Conservation (phyloP, 2,888 invertebrate species). For the Tanaodytes sp. region DNA sequence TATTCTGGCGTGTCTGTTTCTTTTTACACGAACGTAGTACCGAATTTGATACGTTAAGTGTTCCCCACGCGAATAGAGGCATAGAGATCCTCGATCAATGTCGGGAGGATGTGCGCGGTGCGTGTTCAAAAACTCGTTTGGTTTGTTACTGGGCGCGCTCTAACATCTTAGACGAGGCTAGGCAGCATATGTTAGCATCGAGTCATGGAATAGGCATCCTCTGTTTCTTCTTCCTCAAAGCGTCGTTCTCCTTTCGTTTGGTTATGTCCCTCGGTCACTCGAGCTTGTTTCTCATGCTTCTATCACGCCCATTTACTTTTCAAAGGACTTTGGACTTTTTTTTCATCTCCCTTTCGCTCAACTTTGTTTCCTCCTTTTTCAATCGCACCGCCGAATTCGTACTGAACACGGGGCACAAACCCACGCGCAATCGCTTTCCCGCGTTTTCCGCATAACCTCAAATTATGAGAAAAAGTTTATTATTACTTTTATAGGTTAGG, state of each 20-base stretch:
- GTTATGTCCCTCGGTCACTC: constrained; percentile 29
- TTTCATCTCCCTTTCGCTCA: too few species aligned
- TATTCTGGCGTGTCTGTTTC: too few species aligned
- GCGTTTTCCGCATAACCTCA: too few species aligned
- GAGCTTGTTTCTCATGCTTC: constrained; percentile 43
- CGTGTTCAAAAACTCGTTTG: constrained; percentile 54
- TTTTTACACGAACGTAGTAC: too few species aligned
- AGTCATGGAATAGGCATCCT: constrained; percentile 44
- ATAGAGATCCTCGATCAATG: constrained; percentile 47
- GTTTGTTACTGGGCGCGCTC: constrained; percentile 44
- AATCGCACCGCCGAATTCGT: too few species aligned
- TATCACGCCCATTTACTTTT: constrained; percentile 40
- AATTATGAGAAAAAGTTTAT: too few species aligned
- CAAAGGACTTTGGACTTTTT: neutral
- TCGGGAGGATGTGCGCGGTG: constrained; percentile 35
- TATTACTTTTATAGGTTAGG: too few species aligned
- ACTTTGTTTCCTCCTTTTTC: too few species aligned
- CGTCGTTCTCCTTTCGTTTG: constrained; percentile 18
- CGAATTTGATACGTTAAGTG: too few species aligned
- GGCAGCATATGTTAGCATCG: constrained; percentile 50
- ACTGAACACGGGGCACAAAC: too few species aligned
- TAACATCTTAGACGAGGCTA: constrained; percentile 52
- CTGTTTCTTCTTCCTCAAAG: constrained; percentile 38
- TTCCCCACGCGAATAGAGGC: too few species aligned
- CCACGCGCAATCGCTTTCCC: too few species aligned